Base-by-base conservation (phyloP, 2,888 invertebrate genomes). In the Achlya flavicornis region DNA sequence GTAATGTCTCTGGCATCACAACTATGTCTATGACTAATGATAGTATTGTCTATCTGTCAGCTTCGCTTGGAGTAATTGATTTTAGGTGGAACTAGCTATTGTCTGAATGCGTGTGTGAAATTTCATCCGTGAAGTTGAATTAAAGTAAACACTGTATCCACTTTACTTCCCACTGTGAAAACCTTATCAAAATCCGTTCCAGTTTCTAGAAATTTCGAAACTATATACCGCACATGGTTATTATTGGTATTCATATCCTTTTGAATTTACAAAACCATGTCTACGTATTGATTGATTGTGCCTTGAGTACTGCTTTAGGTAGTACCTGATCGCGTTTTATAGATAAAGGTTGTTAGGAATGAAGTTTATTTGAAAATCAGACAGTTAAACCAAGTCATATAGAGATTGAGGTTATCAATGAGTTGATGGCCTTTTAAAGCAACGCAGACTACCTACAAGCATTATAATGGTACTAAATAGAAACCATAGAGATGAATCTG, bases 391-490 rank as follows among this genome's bases (percentile, higher is more conserved):
- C 41, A 41, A 41, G 60, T 26, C 60, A 60, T 60, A 60, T 43
- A 41, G 19, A n/a, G 38, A 60, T 60, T 59, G 38, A 38, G 38
- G 38, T 38, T 59, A 41, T 60, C 19, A n/a, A 60, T 7, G 35
- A 41, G 41, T 35, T 38, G 38, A 19, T 38, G 60, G 60, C 60
- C 58, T 60, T 60, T 60, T 11, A 43, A 41, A 60, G 41, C 26
- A 10, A 19, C 53, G 53, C 19, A 19, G 53, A 53, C 53, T 48
- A 48, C 48, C 16, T 48, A 48, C 8, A 48, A 48, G 16, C 16
- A 16, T 46, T 14, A 46, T 6, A 48, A 48, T 48, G 16, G 3
- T 3, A 14, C 46, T 46, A n/a, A n/a, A n/a, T 46, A 46, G 14
- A 48, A 48, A 7, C 48, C 7, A 16, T 16, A 48, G 6, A n/a